Conservation (phyloP, 2,797 vertebrate species). For the Mallotus villosus region DNA sequence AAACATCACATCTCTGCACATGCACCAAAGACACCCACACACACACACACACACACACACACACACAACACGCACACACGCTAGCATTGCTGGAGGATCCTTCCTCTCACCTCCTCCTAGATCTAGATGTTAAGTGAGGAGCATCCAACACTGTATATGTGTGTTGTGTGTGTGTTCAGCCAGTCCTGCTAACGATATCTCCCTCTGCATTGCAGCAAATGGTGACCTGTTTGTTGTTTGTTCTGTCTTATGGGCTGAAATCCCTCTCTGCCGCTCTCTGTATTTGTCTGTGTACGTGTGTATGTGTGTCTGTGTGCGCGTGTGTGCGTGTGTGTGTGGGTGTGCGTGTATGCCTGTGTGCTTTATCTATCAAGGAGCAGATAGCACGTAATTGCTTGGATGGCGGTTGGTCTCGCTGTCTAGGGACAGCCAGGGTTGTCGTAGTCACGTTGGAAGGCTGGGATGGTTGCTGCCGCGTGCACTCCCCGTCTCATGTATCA, state of each 20-base stretch:
- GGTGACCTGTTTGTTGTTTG: constrained; percentile 60
- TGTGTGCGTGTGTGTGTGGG: constrained; percentile 15
- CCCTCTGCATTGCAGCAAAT: constrained; percentile 73
- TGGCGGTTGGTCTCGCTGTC: constrained; percentile 24
- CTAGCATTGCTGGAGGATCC: too few species aligned
- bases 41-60: constrained; percentile 1
- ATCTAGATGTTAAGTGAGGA: too few species aligned
- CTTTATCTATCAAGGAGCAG: constrained; percentile 54
- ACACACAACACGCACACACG: constrained; percentile 37
- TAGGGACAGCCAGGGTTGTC: constrained; percentile 49
- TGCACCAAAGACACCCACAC: too few species aligned
- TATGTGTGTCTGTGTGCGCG: constrained; percentile 32
- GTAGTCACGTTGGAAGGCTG: constrained; percentile 26
- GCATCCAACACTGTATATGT: constrained; percentile 49
- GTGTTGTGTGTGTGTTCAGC: constrained; percentile 35
- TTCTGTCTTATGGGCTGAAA: constrained; percentile 42
- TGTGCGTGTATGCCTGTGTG: constrained; percentile 42
- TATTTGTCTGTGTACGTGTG: neutral
- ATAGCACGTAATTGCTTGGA: constrained; percentile 66
- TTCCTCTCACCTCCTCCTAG: too few species aligned
- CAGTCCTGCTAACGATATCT: constrained; percentile 38
- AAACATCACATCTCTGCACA: neutral
- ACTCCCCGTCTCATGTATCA: constrained; percentile 30
- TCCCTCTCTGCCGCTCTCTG: constrained; percentile 33
- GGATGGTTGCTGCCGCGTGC: constrained; percentile 32